These are phyloP conservation scores for Oncopodura yosiiana DNA, from an alignment of 1,140 invertebrate genomes.

Conservation along the genomic window DNA sequence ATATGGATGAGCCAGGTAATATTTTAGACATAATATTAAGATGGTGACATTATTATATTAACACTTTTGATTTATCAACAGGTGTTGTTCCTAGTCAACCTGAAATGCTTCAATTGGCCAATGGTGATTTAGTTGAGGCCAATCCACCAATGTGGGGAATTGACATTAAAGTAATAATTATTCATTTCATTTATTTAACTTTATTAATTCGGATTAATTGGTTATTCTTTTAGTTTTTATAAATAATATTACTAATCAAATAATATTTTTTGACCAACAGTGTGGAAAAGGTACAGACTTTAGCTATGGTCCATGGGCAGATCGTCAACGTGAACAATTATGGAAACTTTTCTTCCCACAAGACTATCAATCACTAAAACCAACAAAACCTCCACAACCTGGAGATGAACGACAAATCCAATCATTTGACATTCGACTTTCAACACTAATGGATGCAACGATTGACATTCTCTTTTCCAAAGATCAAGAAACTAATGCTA, in stretches of 20 bases:
- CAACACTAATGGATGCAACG: conserved; percentile 80
- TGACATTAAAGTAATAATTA: conserved; percentile 66
- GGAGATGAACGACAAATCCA: conserved; percentile 80
- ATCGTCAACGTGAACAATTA: conserved; percentile 86
- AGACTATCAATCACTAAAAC: conserved; percentile 57
- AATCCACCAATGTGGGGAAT: conserved; percentile 88
- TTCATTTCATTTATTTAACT: conserved; percentile 1
- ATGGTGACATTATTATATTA: conserved; percentile 8
- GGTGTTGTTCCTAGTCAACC: conserved; percentile 79
- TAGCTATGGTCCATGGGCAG: conserved; percentile 96
- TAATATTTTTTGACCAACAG: conserved; percentile 33
- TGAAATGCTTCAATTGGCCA: conserved; percentile 76
- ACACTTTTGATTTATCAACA: conserved; percentile 35
- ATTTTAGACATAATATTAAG: conserved; percentile 3
- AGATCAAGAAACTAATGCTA: conserved; percentile 90
- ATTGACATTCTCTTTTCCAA: conserved; percentile 94
- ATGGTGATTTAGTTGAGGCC: conserved; percentile 83
- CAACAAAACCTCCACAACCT: conserved; percentile 62
- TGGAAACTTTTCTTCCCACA: conserved; percentile 95
- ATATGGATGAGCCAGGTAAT: conserved; percentile 82
- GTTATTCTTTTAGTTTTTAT: background rate
- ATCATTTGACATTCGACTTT: conserved; percentile 83
- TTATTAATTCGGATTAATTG: background rate
- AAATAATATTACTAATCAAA: conserved; percentile 12
- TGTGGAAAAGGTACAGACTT: conserved; percentile 95